Conservation (phyloP, 1,140 invertebrate genomes). For the Drosophila obscura region DNA sequence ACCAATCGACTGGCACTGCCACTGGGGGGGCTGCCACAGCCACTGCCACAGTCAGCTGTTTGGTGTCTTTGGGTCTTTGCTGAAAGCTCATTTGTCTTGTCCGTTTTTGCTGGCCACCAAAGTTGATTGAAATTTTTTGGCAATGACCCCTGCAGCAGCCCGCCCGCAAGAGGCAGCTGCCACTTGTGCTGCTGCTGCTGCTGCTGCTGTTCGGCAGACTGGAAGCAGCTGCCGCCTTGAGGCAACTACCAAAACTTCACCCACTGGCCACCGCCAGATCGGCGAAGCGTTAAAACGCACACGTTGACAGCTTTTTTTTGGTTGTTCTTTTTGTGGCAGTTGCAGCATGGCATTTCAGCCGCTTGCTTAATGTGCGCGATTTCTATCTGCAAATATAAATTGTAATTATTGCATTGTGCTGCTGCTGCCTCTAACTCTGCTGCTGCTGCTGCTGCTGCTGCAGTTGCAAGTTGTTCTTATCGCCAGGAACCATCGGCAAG, state of each 20-base stretch:
- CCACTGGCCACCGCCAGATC: slow-evolving; percentile 23
- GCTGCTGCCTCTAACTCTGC: slow-evolving; percentile 4
- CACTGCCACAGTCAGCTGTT: neutral
- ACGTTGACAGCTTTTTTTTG: slow-evolving; percentile 72
- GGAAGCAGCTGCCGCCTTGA: slow-evolving; percentile 52
- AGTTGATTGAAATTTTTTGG: slow-evolving; percentile 65
- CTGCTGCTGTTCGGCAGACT: slow-evolving; percentile 22
- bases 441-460: slow-evolving; percentile 20
- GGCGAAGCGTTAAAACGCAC: slow-evolving; percentile 76
- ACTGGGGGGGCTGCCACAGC: too few relatives aligned
- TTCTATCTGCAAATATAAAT: slow-evolving; percentile 77
- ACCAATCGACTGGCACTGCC: slow-evolving; percentile 41
- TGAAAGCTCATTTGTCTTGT: neutral
- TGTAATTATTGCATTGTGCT: slow-evolving; percentile 78
- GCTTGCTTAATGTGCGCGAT: slow-evolving; percentile 77
- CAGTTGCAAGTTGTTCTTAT: slow-evolving; percentile 49
- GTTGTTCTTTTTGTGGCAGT: slow-evolving; percentile 34
- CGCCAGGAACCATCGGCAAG: slow-evolving; percentile 52
- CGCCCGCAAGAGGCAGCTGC: slow-evolving; percentile 20
- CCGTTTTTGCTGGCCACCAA: slow-evolving; percentile 55
- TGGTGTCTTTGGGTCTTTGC: slow-evolving; percentile 11
- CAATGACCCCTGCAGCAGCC: slow-evolving; percentile 65
- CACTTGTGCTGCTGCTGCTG: slow-evolving; percentile 12
- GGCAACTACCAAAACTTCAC: slow-evolving; percentile 19
- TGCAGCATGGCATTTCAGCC: slow-evolving; percentile 36